Evolutionary conservation across 2,113 vertebrate species (phyloP), one percentile per base, ranked within the genome.

Genomic region (Mastomys coucha): DNA sequence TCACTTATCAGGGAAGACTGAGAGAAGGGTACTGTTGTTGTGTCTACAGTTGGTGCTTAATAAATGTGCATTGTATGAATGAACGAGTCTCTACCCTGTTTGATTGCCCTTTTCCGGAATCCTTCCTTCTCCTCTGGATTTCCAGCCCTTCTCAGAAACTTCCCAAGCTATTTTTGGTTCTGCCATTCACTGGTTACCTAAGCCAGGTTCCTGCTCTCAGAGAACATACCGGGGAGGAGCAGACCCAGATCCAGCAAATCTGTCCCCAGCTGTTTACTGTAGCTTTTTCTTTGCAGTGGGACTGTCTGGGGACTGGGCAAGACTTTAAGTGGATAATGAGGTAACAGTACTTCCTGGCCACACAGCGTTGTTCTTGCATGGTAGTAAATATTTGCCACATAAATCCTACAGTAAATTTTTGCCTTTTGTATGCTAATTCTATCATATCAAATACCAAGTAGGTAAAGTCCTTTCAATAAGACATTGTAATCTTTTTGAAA

Each of bases 401-500:
- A 51, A 93, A 19, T 26, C 69, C 58, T 91, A 12, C 49, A 45
- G 26, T 76, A 1, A 78, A 67, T 33, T 60, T 88, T 90, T 89
- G 19, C 93, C 84, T 60, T 67, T 7, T 89, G 39, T n/a, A 39
- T 73, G 22, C 20, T n/a, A 19, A 39, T 87, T 39, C 72, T 42
- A 42, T 65, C 45, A 51, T 85, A 91, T 60, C 87, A n/a, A 63
- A 45, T 91, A 42, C 75, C 49, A 33, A 39, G 60, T 63, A 16
- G 65, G 1, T 89, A 82, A 90, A 49, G 87, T 13, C n/a, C 78
- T 89, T 86, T 82, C 72, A 93, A 63, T 73, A 88, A 89, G 49
- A 91, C 63, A 42, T 60, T 91, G 7, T 51, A 63, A 6, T 81
- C 36, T 95, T 91, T 96, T 93, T 5, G 77, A 87, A 80, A 84